Base-by-base conservation (phyloP, 2,888 invertebrate genomes). In the Troilus luridus region DNA sequence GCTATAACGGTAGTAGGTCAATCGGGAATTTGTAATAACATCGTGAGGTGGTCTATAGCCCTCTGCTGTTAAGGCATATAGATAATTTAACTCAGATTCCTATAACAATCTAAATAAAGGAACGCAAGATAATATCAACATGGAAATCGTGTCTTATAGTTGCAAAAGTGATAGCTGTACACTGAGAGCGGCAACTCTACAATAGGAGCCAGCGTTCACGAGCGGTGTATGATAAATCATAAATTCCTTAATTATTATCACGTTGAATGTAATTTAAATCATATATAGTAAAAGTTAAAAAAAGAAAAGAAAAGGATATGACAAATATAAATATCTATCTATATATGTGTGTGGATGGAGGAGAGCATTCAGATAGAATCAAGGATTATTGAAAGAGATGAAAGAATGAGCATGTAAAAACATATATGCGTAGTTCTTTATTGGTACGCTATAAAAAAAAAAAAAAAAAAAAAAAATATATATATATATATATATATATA, bases 51-150 rank as follows among this genome's bases (percentile, higher is more conserved):
- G 85, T 58, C 56, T 85, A 19, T 85, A 85, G 56, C 85, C 85
- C 85, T 56, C 56, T n/a, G 56, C 85, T 19, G 8, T 85, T 85
- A 85, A 85, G 85, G 56, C 41, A 85, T 58, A 58, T 54, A 85
- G 85, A 85, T 54, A 85, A 85, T 85, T 85, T 56, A 85, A 85
- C 54, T 85, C 85, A 56, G 56, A 85, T 85, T 85, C 85, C 85
- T 56, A 85, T 85, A 85, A 85, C 85, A 85, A 85, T 85, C 85
- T 85, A 85, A 85, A 85, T 85, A 85, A 85, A 85, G 85, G 85
- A 58, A 85, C n/a, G 56, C n/a, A 54, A 85, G 85, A 85, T 85
- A 85, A 58, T 85, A 85, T 85, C 85, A 58, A 85, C 85, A 85
- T 85, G 85, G 85, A 85, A 85, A 85, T 56, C 85, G 85, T 85